Evolutionary conservation across 1,140 invertebrate genomes (phyloP), one percentile per base, ranked within the genome.

Genomic region (Aphaenogaster floridana): DNA sequence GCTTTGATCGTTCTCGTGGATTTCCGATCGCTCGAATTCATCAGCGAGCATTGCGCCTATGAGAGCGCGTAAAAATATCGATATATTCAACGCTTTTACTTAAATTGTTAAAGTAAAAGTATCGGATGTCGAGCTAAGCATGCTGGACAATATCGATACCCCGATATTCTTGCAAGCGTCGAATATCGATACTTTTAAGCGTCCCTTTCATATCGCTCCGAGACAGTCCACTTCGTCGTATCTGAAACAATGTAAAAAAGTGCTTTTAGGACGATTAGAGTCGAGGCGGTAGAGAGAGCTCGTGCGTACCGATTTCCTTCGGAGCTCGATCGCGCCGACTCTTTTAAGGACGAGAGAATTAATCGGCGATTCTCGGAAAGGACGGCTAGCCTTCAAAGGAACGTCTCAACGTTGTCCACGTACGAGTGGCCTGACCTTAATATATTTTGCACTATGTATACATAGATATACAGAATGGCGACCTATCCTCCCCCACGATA

Each of bases 361-460:
- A 63, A 84, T 48, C 69, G 54, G 28, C 80, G 69, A 84, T 61
- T 39, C 28, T 28, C 54, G 28, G 1, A 76, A 66, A 54, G 48
- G 36, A 86, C 36, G 52, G 52, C 48, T 87, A 87, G 77, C 69
- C 57, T 89, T 80, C 84, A 89, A 63, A 74, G 57, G 85, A 68
- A 87, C 54, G 76, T 57, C 48, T 13, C 21, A 34, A 77, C 80
- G 21, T 52, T 74, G 71, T 61, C 76, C 89, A 57, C 52, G 69
- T 90, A 76, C 74, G 72, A 86, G 78, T 91, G 74, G 79, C 79
- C 89, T 86, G 89, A 87, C 87, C 87, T 91, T 88, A 72, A 90
- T 88, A 91, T 91, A 91, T 91, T 91, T 91, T 91, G 84, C 89
- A 89, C 74, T 83, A 77, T 86, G 77, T 88, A 86, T 74, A 85